A percentile compares a stretch with the other conserved stretches of the same genome.
These are phyloP conservation scores for Xestia rhomboidea DNA, from an alignment of 2,888 invertebrate genomes.

Conservation along the genomic window DNA sequence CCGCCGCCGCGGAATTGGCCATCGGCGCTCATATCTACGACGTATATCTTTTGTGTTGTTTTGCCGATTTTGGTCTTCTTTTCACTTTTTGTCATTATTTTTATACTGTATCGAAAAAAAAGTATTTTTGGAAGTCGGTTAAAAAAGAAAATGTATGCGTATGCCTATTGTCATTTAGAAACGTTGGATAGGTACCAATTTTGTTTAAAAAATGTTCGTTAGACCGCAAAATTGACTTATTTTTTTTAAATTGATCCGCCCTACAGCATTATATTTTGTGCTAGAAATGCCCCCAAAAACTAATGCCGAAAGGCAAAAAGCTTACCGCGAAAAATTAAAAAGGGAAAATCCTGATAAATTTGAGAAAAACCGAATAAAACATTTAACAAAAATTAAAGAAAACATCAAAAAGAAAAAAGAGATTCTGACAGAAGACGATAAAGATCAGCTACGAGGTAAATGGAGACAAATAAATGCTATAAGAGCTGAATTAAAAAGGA, in stretches of 20 bases:
- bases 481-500: not conserved
- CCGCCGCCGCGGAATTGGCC: no score
- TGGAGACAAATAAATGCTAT: conserved; percentile 4
- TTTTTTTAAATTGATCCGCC: not conserved
- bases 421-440: conserved; percentile 43
- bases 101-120: no score
- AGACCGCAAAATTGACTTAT: not conserved
- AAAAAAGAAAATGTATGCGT: no score
- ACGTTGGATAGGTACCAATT: no score
- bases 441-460: conserved; percentile 36
- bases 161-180: no score
- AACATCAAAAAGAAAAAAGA: conserved; percentile 46
- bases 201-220: not conserved
- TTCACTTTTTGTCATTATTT: no score
- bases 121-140: no score
- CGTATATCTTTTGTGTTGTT: no score
- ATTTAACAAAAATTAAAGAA: conserved; percentile 25
- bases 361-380: conserved; percentile 7
- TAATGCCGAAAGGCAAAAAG: conserved; percentile 15
- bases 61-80: no score
- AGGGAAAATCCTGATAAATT: conserved; percentile 5
- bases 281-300: conserved; percentile 5
- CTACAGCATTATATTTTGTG: conserved; percentile 1
- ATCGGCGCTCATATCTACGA: no score
- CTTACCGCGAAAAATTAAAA: not conserved